phyloP scores from a whole-genome alignment of 1,140 invertebrate species.

The Leptinotarsa lineolata region DNA sequence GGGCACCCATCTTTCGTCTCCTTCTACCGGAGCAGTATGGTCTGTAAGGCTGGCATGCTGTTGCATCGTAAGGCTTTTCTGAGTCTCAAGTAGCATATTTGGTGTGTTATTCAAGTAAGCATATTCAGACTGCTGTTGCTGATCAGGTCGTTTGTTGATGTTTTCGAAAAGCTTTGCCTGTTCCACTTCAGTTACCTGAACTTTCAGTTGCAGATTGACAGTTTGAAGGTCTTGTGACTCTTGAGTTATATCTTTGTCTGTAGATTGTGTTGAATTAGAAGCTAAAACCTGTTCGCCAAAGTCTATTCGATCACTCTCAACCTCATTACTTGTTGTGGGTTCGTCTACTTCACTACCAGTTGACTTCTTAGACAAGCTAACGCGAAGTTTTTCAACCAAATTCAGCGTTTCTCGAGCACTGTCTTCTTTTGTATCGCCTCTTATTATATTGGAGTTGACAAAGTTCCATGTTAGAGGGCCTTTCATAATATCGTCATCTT shows the following conservation, averaged over 20 bases:
- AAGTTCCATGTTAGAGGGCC: constrained; percentile 69
- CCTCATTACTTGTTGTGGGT: constrained; percentile 29
- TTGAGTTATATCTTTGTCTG: constrained; percentile 12
- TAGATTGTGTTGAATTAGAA: constrained; percentile 30
- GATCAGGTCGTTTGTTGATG: neutral
- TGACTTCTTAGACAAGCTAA: constrained; percentile 69
- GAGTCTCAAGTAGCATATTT: constrained; percentile 1
- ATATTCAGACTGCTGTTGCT: constrained; percentile 11
- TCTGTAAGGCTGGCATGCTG: constrained; percentile 43
- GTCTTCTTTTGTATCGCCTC: constrained; percentile 79
- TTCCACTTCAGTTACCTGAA: constrained; percentile 35
- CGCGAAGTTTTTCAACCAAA: constrained; percentile 76
- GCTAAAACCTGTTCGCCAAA: constrained; percentile 48
- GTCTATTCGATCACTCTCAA: constrained; percentile 37
- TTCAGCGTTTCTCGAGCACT: constrained; percentile 76
- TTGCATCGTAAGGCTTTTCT: constrained; percentile 44
- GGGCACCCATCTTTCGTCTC: constrained; percentile 69
- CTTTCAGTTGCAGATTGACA: constrained; percentile 38
- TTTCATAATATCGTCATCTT: constrained; percentile 65
- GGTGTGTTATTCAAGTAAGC: constrained; percentile 8
- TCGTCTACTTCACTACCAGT: constrained; percentile 55
- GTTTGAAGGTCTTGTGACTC: constrained; percentile 31
- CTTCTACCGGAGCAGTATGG: constrained; percentile 57
- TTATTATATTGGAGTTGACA: constrained; percentile 65
- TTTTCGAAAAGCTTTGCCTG: constrained; percentile 25